phyloP scores from a whole-genome alignment of 2,113 vertebrate species.

The Poeciliopsis prolifica region DNA sequence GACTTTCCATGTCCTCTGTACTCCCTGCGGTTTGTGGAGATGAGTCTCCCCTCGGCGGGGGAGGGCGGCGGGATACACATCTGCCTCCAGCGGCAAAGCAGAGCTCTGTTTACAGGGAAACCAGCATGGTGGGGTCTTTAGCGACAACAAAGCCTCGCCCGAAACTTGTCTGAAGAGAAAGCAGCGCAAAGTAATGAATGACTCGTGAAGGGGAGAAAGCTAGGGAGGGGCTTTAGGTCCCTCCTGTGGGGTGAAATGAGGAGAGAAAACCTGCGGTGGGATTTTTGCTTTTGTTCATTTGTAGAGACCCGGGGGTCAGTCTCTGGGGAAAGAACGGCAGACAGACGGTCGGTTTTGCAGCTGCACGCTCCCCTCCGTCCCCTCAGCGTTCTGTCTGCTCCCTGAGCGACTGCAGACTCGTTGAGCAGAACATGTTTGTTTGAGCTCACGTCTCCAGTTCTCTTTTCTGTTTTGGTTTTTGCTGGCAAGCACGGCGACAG shows the following conservation, averaged over 20 bases:
- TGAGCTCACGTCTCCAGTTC: slow-evolving; percentile 31
- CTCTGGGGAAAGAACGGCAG: slow-evolving; percentile 61
- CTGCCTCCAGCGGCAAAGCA: slow-evolving; percentile 38
- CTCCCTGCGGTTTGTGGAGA: slow-evolving; percentile 32
- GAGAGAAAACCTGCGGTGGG: slow-evolving; percentile 56
- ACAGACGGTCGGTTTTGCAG: slow-evolving; percentile 55
- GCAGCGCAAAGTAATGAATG: slow-evolving; percentile 43
- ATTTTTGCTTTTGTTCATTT: slow-evolving; percentile 53
- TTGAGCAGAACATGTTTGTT: slow-evolving; percentile 45
- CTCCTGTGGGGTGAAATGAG: slow-evolving; percentile 63
- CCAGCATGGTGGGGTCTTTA: slow-evolving; percentile 61
- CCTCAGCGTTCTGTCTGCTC: slow-evolving; percentile 53
- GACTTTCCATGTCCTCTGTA: slow-evolving; percentile 1
- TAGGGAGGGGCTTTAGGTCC: slow-evolving; percentile 7
- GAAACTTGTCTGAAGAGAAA: slow-evolving; percentile 47
- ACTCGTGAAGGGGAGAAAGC: slow-evolving; percentile 32
- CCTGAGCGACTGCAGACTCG: slow-evolving; percentile 50
- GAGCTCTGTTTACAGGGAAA: slow-evolving; percentile 55
- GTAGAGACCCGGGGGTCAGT: slow-evolving; percentile 57
- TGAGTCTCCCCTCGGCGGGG: slow-evolving; percentile 45
- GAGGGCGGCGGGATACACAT: neutral
- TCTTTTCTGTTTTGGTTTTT: neutral
- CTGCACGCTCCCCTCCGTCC: slow-evolving; percentile 45
- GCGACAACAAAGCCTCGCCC: slow-evolving; percentile 54
- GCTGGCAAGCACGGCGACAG: slow-evolving; percentile 35